Conservation (phyloP, 2,888 invertebrate genomes). For the Diaprepes abbreviatus region DNA sequence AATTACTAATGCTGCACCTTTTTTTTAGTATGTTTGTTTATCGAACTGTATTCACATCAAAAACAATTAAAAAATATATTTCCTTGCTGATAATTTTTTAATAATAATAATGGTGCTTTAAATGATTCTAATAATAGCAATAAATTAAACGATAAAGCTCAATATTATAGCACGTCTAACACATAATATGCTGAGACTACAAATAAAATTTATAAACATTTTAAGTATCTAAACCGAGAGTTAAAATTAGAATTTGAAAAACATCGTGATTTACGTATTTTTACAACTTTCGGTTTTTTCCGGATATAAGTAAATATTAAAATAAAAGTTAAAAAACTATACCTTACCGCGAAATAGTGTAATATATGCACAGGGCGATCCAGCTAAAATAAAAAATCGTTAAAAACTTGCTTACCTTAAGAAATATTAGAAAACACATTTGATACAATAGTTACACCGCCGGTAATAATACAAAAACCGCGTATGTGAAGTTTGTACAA, state of each 20-base stretch:
- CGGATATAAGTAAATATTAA: not conserved
- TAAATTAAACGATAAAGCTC: not conserved
- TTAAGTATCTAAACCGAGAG: not conserved
- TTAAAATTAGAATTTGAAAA: constrained; percentile 16
- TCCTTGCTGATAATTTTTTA: not conserved
- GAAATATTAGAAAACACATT: too few species aligned
- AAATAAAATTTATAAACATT: constrained; percentile 8
- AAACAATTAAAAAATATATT: not conserved
- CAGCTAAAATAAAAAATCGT: too few species aligned
- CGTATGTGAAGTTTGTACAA: too few species aligned
- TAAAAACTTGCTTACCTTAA: too few species aligned
- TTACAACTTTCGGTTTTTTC: constrained; percentile 3
- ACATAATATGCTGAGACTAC: not conserved
- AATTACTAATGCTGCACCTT: too few species aligned
- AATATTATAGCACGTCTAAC: not conserved
- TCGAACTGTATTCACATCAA: too few species aligned
- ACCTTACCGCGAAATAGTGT: too few species aligned
- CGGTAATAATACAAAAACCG: too few species aligned
- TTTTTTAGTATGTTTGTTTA: too few species aligned
- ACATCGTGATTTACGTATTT: constrained; percentile 1
- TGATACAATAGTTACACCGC: too few species aligned
- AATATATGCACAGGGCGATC: too few species aligned
- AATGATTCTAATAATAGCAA: not conserved
- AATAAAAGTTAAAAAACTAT: too few species aligned
- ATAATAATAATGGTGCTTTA: not conserved